phyloP scores from a whole-genome alignment of 1,140 invertebrate genomes.

The Drosophila micromelanica region DNA sequence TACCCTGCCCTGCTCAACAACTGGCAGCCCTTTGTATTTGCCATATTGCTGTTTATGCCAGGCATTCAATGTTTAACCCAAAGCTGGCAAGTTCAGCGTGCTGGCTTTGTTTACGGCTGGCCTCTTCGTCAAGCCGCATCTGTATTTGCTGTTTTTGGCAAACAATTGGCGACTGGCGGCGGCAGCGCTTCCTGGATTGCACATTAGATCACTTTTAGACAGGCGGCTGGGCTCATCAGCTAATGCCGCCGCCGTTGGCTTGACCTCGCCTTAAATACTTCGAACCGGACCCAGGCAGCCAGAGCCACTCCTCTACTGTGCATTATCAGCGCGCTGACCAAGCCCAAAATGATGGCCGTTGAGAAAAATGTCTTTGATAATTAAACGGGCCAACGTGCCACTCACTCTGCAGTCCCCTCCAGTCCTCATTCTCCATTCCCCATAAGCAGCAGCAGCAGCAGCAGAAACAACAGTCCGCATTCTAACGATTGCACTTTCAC shows the following conservation, averaged over 20 bases:
- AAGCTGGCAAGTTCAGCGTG: slow-evolving; percentile 3
- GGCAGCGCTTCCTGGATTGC: slow-evolving; percentile 61
- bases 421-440: slow-evolving; percentile 1
- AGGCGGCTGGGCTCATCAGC: slow-evolving; percentile 28
- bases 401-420: slow-evolving; percentile 8
- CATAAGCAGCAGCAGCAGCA: slow-evolving; percentile 1
- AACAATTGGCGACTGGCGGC: slow-evolving; percentile 47
- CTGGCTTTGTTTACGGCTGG: slow-evolving; percentile 19
- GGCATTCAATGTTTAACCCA: slow-evolving; percentile 27
- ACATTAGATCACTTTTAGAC: slow-evolving; percentile 71
- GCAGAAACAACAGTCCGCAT: slow-evolving; percentile 42
- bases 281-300: slow-evolving; percentile 30
- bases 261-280: slow-evolving; percentile 65
- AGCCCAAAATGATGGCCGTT: slow-evolving; percentile 57
- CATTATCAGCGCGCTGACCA: slow-evolving; percentile 57
- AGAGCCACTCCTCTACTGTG: slow-evolving; percentile 31
- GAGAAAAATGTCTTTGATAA: slow-evolving; percentile 77
- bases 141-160: slow-evolving; percentile 36
- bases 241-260: slow-evolving; percentile 16
- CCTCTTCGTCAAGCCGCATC: slow-evolving; percentile 1
- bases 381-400: slow-evolving; percentile 67
- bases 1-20: slow-evolving; percentile 4
- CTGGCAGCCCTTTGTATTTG: slow-evolving; percentile 22
- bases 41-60: slow-evolving; percentile 18
- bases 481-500: slow-evolving; percentile 81